A percentile compares a stretch with the other conserved stretches of the same genome.
phyloP scores from a whole-genome alignment of 2,888 invertebrate genomes.

The Eurytoma californica region DNA sequence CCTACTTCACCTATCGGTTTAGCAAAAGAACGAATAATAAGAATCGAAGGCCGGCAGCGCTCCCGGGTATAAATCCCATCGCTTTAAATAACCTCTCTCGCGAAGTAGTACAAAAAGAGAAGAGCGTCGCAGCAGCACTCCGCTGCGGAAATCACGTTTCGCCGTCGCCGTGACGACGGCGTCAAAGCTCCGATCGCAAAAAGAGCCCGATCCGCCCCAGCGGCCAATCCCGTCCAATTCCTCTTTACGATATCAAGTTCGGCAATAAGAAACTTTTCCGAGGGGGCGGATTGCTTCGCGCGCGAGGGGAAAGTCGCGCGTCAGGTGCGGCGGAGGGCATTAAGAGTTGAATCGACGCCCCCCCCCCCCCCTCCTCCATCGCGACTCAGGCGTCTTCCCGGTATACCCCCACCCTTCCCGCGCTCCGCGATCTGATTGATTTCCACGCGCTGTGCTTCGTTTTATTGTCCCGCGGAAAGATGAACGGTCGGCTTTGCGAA shows the following conservation, averaged over 20 bases:
- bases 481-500: not conserved
- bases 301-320: constrained; percentile 50
- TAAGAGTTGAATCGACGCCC: constrained; percentile 68
- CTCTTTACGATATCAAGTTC: constrained; percentile 69
- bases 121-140: no score
- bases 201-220: constrained; percentile 49
- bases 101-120: no score
- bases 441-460: constrained; percentile 29
- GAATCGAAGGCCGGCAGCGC: no score
- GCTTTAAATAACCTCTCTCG: no score
- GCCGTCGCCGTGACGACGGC: not conserved
- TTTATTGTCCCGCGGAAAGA: constrained; percentile 38
- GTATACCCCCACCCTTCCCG: no score
- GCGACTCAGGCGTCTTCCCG: constrained; percentile 34
- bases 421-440: constrained; percentile 64
- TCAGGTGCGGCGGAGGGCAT: constrained; percentile 60
- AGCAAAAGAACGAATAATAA: no score
- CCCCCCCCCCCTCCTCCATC: constrained; percentile 45
- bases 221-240: constrained; percentile 65
- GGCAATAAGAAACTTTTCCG: constrained; percentile 72
- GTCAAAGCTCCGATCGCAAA: constrained; percentile 22
- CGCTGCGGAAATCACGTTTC: not conserved
- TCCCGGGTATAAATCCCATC: no score
- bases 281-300: not conserved
- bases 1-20: no score